A percentile compares a stretch with the other conserved stretches of the same genome.
Conservation (phyloP, 2,888 invertebrate species). For the Corbicula japonica region DNA sequence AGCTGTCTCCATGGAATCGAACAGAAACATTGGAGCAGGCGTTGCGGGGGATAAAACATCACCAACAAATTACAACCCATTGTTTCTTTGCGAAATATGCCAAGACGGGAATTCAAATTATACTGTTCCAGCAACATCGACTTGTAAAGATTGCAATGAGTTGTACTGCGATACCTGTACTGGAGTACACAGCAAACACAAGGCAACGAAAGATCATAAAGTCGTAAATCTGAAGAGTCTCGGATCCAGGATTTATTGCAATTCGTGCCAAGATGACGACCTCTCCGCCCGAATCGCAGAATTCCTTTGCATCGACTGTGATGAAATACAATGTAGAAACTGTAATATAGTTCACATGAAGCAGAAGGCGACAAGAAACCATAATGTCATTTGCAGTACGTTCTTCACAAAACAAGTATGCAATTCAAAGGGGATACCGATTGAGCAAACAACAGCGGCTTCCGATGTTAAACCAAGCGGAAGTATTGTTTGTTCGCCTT, state of each 20-base stretch:
- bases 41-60: no score
- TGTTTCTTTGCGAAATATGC: slow-evolving; percentile 1
- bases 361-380: background rate
- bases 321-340: slow-evolving; percentile 14
- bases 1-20: no score
- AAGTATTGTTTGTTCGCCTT: no score
- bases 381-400: no score
- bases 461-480: no score
- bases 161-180: slow-evolving; percentile 5
- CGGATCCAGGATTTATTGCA: background rate
- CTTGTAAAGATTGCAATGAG: slow-evolving; percentile 18
- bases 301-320: slow-evolving; percentile 10
- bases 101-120: background rate
- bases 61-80: no score
- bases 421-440: no score
- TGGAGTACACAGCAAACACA: background rate
- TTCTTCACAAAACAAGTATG: no score
- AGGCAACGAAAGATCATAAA: slow-evolving; percentile 9
- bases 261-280: slow-evolving; percentile 1
- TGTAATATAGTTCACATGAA: slow-evolving; percentile 2
- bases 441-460: no score
- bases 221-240: background rate
- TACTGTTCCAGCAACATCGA: background rate
- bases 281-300: background rate
- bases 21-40: no score